phyloP scores from a whole-genome alignment of 2,113 vertebrate genomes.

The Galeopterus variegatus region DNA sequence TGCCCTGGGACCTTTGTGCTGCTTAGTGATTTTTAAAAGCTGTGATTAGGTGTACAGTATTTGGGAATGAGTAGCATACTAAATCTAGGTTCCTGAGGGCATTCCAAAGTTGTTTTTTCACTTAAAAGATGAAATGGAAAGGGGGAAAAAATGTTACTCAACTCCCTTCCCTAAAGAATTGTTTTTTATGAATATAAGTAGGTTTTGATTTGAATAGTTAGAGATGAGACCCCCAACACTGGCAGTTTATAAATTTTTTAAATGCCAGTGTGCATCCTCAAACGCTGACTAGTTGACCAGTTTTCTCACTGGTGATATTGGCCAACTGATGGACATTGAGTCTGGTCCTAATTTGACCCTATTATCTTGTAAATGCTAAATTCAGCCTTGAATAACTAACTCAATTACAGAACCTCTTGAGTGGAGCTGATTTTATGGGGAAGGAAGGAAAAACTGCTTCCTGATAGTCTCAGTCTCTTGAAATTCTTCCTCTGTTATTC shows the following conservation, averaged over 20 bases:
- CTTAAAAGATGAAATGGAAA: not conserved
- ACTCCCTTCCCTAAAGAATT: not conserved
- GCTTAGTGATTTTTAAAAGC: not conserved
- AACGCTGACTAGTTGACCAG: not conserved
- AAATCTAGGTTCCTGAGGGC: not conserved
- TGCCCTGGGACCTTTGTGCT: not conserved
- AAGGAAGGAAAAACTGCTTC: not conserved
- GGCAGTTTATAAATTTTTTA: not conserved
- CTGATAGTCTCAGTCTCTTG: not conserved
- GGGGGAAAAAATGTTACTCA: not conserved
- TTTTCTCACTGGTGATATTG: not conserved
- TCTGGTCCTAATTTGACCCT: not conserved
- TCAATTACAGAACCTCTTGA: not conserved
- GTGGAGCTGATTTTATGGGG: not conserved
- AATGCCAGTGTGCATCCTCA: not conserved
- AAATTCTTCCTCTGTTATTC: not conserved
- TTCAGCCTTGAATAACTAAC: not conserved
- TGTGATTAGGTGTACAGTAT: not conserved
- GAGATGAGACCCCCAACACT: not conserved
- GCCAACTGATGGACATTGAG: not conserved
- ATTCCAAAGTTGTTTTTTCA: not conserved
- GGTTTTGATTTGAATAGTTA: not conserved
- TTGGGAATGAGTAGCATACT: not conserved
- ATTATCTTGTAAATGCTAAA: not conserved
- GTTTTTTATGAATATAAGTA: not conserved